Evolutionary conservation across 2,113 vertebrate genomes (phyloP), one percentile per base, ranked within the genome.

Genomic region (Scytalopus superciliaris): DNA sequence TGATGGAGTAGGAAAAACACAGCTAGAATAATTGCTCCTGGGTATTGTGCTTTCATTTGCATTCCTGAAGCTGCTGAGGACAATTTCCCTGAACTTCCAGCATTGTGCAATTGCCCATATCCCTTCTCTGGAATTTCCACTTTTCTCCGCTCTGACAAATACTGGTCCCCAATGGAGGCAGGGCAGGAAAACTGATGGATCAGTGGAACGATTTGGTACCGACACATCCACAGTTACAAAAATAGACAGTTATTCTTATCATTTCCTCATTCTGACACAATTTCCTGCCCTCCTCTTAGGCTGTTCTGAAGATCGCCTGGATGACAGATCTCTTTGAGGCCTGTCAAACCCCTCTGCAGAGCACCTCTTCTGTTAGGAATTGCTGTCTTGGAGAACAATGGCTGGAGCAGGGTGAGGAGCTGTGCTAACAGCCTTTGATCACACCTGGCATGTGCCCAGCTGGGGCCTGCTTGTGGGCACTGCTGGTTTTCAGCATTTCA

Each of bases 271-370:
- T 87, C 66, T 84, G 82, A 95, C 60, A 84, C 60, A 84, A 94
- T 93, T 97, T 96, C 97, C 96, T 96, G 86, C 44, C 35, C 76
- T 90, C 69, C 68, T 9, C 14, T 90, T 52, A 47, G 60, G 45
- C 73, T 95, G 60, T 78, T 87, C 66, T 59, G 89, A 76, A 78
- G 93, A 91, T 25, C 1, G 37, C 73, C 40, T 84, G 79, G 81
- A 89, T 93, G 96, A 95, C 90, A 92, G 93, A 90, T 84, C 60
- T 66, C 47, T 95, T 97, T 93, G 93, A 91, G 93, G 69, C n/a
- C 64, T 79, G 66, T 93, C 91, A 80, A 21, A 30, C 50, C n/a
- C 30, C 40, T 73, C 37, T 52, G 67, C 39, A 68, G 68, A 81
- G 62, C 23, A 40, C 17, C 55, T 67, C 86, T 85, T 30, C 77